Evolutionary conservation across 2,888 invertebrate genomes (phyloP).

Genomic region (Troilus luridus): DNA sequence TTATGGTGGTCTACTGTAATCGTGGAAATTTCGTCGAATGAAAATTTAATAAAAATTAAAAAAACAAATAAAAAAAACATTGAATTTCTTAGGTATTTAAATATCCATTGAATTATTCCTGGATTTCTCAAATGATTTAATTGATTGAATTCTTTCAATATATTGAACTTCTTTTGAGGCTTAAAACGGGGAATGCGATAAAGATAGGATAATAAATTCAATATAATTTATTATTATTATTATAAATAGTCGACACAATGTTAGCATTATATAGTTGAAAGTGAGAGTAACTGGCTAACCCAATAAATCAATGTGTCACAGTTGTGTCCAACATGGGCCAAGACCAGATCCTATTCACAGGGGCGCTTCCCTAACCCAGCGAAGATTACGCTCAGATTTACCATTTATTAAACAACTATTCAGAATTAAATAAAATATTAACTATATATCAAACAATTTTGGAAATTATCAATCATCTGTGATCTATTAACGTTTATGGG

Average conservation of each 20-base stretch:
- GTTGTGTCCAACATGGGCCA: not conserved
- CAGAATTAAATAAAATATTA: not conserved
- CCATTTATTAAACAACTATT: not conserved
- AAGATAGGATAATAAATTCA: no score
- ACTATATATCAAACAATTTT: no score
- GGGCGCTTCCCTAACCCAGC: not conserved
- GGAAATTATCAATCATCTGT: not conserved
- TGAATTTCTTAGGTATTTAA: no score
- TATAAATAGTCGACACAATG: not conserved
- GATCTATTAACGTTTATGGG: not conserved
- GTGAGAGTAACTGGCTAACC: not conserved
- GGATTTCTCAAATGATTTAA: no score
- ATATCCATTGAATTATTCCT: no score
- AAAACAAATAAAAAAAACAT: no score
- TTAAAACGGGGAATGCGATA: no score
- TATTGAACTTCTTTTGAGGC: no score
- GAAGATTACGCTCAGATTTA: not conserved
- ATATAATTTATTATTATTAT: not conserved
- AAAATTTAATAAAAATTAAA: no score
- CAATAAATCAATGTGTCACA: not conserved
- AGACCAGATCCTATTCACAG: not conserved
- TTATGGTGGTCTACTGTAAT: no score
- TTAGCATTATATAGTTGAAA: not conserved
- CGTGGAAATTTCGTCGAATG: no score
- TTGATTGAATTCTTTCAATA: no score